Evolutionary conservation across 2,113 vertebrate genomes (phyloP), one percentile per base, ranked within the genome.

Genomic region (Planiliza haematocheilus): DNA sequence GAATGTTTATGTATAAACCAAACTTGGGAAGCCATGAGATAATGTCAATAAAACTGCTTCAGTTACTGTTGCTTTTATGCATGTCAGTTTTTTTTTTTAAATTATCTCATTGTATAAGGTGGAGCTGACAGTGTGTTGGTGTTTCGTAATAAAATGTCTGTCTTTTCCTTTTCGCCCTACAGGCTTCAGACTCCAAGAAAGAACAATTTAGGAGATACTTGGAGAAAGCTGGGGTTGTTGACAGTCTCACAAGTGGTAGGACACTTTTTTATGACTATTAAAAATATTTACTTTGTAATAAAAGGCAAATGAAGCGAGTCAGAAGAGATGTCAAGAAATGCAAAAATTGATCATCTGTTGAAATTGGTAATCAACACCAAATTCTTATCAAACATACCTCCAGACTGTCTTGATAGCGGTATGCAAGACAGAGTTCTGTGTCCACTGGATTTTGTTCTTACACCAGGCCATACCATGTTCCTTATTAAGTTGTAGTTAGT

Each of bases 141-240:
- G 66, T 2, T 13, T 72, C 17, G 4, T 61, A 10, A 49, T 34
- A 7, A 30, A 20, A 56, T 64, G 6, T 10, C 2, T 37, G 1
- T 24, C 4, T 55, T 11, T 3, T 67, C 4, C 4, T 55, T 10
- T 3, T 67, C 4, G 10, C 18, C 16, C 24, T 9, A 1, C 92
- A 98, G 97, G 94, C 93, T 76, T 91, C 94, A 45, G 96, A 97
- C 88, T 93, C 95, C 45, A 97, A 96, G 90, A 93, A 95, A 70
- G 97, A 99, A 87, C 95, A 97, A 92, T 99, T 98, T 87, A 93
- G 97, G 79, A 95, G 96, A 75, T 99, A 99, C 88, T 80, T 99
- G 92, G 97, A 98, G 91, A 98, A 97, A 89, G 94, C 95, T 4
- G 96, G 97, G 16, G 95, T 98, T 50, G 91, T 98, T 82, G 96